Conservation (phyloP, 2,797 vertebrate species). For the Myiotriccus ornatus region DNA sequence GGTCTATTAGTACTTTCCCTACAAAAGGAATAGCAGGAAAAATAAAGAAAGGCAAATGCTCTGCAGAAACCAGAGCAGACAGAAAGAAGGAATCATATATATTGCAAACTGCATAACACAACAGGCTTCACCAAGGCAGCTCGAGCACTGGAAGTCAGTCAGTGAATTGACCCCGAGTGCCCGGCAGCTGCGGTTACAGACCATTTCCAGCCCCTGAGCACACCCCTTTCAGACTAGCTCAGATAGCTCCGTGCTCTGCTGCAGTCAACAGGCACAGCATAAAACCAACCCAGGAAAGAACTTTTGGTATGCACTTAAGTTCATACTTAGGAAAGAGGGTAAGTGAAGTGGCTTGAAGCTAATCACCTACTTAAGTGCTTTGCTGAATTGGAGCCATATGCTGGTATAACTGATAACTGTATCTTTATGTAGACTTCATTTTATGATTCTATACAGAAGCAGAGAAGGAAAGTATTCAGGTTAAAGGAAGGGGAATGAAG, state of each 20-base stretch:
- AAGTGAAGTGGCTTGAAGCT: conserved; percentile 42
- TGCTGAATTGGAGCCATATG: conserved; percentile 40
- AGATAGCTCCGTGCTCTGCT: neutral
- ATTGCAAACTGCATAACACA: neutral
- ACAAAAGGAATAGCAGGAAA: neutral
- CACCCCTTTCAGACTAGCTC: neutral
- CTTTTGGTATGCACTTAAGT: conserved; percentile 27
- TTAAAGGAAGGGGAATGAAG: conserved; percentile 10
- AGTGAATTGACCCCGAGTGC: neutral
- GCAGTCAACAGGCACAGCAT: neutral
- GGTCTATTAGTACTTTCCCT: neutral
- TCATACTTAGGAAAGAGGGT: conserved; percentile 44
- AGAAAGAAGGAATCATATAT: neutral
- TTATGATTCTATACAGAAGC: neutral
- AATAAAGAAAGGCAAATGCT: neutral
- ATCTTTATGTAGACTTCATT: neutral
- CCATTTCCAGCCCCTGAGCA: neutral
- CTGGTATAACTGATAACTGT: neutral
- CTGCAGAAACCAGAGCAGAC: neutral
- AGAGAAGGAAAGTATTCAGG: neutral
- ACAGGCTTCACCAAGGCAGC: neutral
- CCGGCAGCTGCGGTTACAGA: neutral
- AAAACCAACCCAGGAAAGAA: conserved; percentile 17
- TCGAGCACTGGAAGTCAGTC: neutral
- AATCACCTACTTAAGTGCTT: conserved; percentile 59